Evolutionary conservation across 2,888 invertebrate genomes (phyloP).

Genomic region (Spisula subtruncata): DNA sequence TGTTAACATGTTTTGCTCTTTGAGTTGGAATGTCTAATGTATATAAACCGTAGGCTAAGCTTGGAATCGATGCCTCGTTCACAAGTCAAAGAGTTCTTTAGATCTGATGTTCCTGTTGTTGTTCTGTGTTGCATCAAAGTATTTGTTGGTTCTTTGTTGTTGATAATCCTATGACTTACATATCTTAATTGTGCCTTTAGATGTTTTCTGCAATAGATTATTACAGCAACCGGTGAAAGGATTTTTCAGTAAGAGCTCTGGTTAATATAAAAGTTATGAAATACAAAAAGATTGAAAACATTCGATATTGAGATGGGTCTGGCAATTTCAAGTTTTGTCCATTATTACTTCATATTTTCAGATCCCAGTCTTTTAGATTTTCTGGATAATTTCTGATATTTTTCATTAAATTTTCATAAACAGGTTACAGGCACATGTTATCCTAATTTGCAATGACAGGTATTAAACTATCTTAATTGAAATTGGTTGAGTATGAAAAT

Average conservation of each 20-base stretch:
- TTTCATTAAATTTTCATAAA: neutral
- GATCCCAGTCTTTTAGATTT: neutral
- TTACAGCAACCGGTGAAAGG: neutral
- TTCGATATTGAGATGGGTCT: neutral
- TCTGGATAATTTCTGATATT: neutral
- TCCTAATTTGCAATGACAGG: neutral
- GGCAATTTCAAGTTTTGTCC: neutral
- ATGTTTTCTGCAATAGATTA: constrained; percentile 8
- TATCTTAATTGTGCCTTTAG: constrained; percentile 10
- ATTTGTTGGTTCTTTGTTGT: neutral
- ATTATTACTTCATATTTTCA: neutral
- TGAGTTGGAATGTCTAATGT: no score
- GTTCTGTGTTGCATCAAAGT: neutral
- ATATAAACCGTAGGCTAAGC: no score
- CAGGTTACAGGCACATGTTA: neutral
- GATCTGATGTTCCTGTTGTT: neutral
- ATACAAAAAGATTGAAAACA: neutral
- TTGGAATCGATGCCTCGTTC: no score
- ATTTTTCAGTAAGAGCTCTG: neutral
- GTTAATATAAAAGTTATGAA: neutral
- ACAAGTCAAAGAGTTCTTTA: neutral
- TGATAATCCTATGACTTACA: neutral
- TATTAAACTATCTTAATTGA: neutral
- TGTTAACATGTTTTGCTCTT: no score
- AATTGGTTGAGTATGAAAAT: neutral